Evolutionary conservation across 2,113 vertebrate genomes (phyloP), one percentile per base, ranked within the genome.

Genomic region (Hystrix cristata): DNA sequence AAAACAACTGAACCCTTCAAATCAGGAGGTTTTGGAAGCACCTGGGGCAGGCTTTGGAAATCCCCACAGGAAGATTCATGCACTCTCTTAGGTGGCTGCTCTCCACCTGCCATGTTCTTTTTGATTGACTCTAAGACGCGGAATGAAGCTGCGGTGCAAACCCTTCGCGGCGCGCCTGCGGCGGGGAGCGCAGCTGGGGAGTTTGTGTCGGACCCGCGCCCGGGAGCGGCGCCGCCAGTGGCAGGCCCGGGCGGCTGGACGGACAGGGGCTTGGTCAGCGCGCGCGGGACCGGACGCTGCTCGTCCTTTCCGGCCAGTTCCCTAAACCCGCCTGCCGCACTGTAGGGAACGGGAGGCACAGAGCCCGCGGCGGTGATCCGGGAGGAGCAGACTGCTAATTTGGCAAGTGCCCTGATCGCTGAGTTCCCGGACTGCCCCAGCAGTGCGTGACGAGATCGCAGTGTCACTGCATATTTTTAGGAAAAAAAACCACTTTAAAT

Each of bases 41-140:
- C 84, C 95, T 57, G 95, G 84, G 74, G 81, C 59, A n/a, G 91
- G 43, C 78, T 7, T 7, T 80, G 97, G 97, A 97, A 96, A 96
- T 96, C 94, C 97, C 97, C 97, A n/a, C n/a, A 6, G 92, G 81
- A 95, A 83, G 95, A 79, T 64, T 25, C 95, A 11, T 21, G 11
- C 78, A 0, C 3, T 48, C 38, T 91, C 82, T 15, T 23, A 29
- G 93, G 78, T 67, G n/a, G 88, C 59, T 7, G 83, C 53, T 65
- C 67, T 76, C 95, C 92, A 65, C 95, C 96, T 93, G 96, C 87
- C 85, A 31, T 69, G 18, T 55, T 78, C 57, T 53, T 71, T 91
- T 57, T 51, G 80, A 62, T 64, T 16, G 95, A 72, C 48, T 93
- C 7, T 1, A 19, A 79, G 65, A 34, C 7, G 9, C 43, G 4